Evolutionary conservation across 2,113 vertebrate genomes (phyloP).

Genomic region (Plecturocebus donacophilus): DNA sequence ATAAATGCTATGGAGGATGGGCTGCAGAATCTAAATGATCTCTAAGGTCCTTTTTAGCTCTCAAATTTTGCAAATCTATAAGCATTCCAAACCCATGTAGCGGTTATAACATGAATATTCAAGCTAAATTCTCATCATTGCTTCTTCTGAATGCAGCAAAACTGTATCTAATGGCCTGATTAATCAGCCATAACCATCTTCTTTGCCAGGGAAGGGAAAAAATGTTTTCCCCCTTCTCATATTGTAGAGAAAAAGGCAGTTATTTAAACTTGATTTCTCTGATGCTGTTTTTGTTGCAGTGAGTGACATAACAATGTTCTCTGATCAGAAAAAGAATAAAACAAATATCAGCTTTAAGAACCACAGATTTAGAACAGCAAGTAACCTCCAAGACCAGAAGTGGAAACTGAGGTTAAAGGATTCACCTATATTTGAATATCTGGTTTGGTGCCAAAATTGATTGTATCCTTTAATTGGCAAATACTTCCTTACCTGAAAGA

Average conservation of each 20-base stretch:
- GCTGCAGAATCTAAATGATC: slow-evolving; percentile 52
- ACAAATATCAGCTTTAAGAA: neutral
- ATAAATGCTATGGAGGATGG: slow-evolving; percentile 48
- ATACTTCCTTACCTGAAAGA: neutral
- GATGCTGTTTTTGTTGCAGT: neutral
- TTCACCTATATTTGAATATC: neutral
- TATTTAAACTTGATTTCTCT: slow-evolving; percentile 50
- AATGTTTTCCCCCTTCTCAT: slow-evolving; percentile 9
- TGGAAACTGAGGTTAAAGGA: neutral
- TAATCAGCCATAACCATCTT: slow-evolving; percentile 62
- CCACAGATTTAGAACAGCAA: neutral
- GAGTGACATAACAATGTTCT: neutral
- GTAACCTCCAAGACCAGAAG: neutral
- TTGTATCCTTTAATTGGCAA: slow-evolving; percentile 18
- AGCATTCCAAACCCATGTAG: slow-evolving; percentile 70
- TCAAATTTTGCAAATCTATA: slow-evolving; percentile 58
- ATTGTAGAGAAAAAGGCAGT: slow-evolving; percentile 29
- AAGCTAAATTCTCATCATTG: slow-evolving; percentile 66
- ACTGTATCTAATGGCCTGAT: slow-evolving; percentile 66
- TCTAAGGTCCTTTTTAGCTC: slow-evolving; percentile 58
- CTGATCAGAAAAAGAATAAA: neutral
- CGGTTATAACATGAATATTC: slow-evolving; percentile 74
- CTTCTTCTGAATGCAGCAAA: slow-evolving; percentile 66
- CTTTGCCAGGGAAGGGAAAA: slow-evolving; percentile 45
- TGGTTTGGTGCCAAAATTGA: neutral